phyloP scores from a whole-genome alignment of 2,888 invertebrate species.

The Aplocera efformata region DNA sequence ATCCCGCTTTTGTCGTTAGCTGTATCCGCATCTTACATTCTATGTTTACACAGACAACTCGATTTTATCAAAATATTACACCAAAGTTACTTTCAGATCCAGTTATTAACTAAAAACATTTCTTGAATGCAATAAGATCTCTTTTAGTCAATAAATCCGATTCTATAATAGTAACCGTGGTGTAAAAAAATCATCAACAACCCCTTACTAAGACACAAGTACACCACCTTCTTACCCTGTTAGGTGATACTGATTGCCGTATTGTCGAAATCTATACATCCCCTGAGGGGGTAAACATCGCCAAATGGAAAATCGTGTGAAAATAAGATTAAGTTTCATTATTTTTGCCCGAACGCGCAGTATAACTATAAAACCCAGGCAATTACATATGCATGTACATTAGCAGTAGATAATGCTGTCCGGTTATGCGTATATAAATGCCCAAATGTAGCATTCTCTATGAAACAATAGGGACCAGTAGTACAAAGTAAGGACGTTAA shows the following conservation, averaged over 20 bases:
- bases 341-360: too few relatives aligned
- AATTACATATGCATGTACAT: too few relatives aligned
- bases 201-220: slow-evolving; percentile 12
- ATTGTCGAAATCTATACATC: neutral
- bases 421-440: too few relatives aligned
- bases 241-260: slow-evolving; percentile 16
- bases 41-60: slow-evolving; percentile 31
- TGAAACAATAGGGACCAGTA: too few relatives aligned
- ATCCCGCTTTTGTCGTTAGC: slow-evolving; percentile 16
- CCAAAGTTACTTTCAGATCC: neutral
- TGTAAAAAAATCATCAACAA: slow-evolving; percentile 6
- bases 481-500: slow-evolving; percentile 37
- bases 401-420: too few relatives aligned
- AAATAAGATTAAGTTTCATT: too few relatives aligned
- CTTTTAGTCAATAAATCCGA: neutral
- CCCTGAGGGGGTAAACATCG: too few relatives aligned
- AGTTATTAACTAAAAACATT: slow-evolving; percentile 1
- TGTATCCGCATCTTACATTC: slow-evolving; percentile 26
- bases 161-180: neutral
- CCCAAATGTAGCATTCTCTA: too few relatives aligned
- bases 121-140: neutral
- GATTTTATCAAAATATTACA: slow-evolving; percentile 12
- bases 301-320: too few relatives aligned
- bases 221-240: slow-evolving; percentile 17
- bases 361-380: too few relatives aligned